Percentiles rank a stretch among this genome's conserved stretches.
Conservation (phyloP, 2,888 invertebrate species). For the Acleris emargana region DNA sequence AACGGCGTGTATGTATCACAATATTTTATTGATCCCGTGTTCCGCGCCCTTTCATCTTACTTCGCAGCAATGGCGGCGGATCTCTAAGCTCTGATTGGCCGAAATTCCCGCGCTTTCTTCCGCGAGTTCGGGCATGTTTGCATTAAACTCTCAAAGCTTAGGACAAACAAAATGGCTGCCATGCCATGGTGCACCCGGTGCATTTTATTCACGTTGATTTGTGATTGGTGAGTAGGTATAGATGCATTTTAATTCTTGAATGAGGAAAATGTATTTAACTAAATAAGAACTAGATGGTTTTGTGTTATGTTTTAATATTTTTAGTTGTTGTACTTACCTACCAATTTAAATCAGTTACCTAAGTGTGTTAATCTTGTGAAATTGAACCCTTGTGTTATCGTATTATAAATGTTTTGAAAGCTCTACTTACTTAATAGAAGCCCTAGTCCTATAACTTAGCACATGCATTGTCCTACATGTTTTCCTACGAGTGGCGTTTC, state of each 20-base stretch:
- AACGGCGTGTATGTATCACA: constrained; percentile 3
- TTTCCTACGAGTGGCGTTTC: too few relatives aligned
- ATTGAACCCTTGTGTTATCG: too few relatives aligned
- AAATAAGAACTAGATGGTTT: too few relatives aligned
- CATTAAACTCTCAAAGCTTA: constrained; percentile 36
- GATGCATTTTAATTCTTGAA: background rate
- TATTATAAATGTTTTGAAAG: too few relatives aligned
- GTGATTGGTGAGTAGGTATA: constrained; percentile 7
- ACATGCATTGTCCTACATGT: too few relatives aligned
- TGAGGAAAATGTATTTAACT: too few relatives aligned
- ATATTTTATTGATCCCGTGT: constrained; percentile 22
- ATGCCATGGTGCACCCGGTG: background rate
- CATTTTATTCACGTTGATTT: background rate
- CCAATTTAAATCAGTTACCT: too few relatives aligned
- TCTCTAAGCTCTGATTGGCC: constrained; percentile 61
- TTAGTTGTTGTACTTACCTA: too few relatives aligned
- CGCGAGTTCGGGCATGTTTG: constrained; percentile 57
- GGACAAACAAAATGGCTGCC: constrained; percentile 34
- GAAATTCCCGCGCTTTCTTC: constrained; percentile 55
- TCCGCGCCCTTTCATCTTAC: constrained; percentile 56
- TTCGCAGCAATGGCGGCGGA: constrained; percentile 65
- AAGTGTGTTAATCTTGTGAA: too few relatives aligned
- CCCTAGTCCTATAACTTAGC: too few relatives aligned
- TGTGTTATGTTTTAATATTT: too few relatives aligned
- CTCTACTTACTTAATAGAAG: too few relatives aligned